phyloP scores from a whole-genome alignment of 2,888 invertebrate species.

The Lasius fuliginosus region DNA sequence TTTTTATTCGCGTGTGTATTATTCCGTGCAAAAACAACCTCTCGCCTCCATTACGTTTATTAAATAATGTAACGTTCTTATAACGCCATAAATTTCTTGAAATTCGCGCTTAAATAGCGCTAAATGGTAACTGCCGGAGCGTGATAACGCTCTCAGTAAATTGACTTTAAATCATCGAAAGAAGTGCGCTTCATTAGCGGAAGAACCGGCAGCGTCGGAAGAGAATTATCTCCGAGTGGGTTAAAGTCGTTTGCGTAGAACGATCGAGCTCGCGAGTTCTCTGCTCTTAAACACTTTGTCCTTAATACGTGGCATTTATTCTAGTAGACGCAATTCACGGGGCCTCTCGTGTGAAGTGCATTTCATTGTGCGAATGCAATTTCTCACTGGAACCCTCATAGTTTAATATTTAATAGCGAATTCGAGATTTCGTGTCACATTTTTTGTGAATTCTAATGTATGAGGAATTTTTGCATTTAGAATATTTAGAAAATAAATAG shows the following conservation, averaged over 20 bases:
- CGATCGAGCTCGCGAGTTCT: slow-evolving; percentile 63
- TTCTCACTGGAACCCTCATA: not conserved
- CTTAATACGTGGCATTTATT: slow-evolving; percentile 26
- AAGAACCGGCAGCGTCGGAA: slow-evolving; percentile 40
- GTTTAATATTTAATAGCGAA: slow-evolving; percentile 24
- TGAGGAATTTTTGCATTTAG: not conserved
- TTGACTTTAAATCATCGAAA: slow-evolving; percentile 57
- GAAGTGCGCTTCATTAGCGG: slow-evolving; percentile 55
- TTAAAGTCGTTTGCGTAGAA: slow-evolving; percentile 74
- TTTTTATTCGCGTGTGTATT: not conserved
- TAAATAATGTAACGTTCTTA: slow-evolving; percentile 46
- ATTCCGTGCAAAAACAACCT: slow-evolving; percentile 13
- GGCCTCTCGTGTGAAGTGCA: slow-evolving; percentile 3
- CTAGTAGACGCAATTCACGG: slow-evolving; percentile 9
- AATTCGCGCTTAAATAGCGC: slow-evolving; percentile 49
- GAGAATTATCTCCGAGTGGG: slow-evolving; percentile 53
- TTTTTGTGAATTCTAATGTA: not conserved
- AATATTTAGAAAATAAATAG: not conserved
- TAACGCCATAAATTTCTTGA: slow-evolving; percentile 46
- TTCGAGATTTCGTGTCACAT: slow-evolving; percentile 12
- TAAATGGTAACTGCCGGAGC: slow-evolving; percentile 55
- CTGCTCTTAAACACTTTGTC: slow-evolving; percentile 45
- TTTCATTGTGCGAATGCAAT: slow-evolving; percentile 25
- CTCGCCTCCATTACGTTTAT: slow-evolving; percentile 46
- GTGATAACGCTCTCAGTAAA: slow-evolving; percentile 53